Evolutionary conservation across 2,797 vertebrate genomes (phyloP).

Genomic region (Spinus olivaceus): DNA sequence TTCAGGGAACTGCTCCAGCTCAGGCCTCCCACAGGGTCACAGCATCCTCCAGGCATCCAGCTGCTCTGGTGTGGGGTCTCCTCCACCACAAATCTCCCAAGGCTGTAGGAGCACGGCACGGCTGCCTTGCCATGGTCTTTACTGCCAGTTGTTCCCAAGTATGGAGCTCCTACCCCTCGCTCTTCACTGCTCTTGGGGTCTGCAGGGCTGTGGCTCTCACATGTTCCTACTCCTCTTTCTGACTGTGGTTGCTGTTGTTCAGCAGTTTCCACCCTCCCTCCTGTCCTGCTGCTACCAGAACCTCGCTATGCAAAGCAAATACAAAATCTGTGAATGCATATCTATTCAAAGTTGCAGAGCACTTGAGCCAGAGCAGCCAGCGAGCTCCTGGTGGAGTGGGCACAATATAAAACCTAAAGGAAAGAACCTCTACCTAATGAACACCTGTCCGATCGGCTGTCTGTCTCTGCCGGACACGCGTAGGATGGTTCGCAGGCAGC

Average conservation of each 20-base stretch:
- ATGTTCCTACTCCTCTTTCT: background rate
- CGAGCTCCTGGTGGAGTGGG: background rate
- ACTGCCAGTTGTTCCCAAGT: rapidly evolving
- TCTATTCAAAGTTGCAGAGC: background rate
- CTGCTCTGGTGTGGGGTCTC: background rate
- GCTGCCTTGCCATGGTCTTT: background rate
- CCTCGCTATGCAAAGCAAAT: background rate
- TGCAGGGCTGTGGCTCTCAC: background rate
- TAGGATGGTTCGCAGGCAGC: too few species aligned
- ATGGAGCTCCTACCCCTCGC: background rate
- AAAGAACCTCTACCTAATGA: background rate
- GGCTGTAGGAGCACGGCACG: background rate
- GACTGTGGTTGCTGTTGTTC: background rate
- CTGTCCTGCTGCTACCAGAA: background rate
- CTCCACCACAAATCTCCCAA: rapidly evolving
- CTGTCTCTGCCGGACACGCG: too few species aligned
- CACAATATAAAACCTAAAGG: background rate
- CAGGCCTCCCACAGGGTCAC: too few species aligned
- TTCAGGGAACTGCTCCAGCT: background rate
- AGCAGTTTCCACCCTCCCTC: background rate
- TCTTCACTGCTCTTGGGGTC: too few species aligned
- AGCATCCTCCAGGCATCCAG: background rate
- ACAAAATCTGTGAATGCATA: background rate
- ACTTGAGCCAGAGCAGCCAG: background rate
- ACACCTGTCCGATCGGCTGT: too few species aligned